Conservation (phyloP, 2,797 vertebrate species). For the Scolopax rusticola region DNA sequence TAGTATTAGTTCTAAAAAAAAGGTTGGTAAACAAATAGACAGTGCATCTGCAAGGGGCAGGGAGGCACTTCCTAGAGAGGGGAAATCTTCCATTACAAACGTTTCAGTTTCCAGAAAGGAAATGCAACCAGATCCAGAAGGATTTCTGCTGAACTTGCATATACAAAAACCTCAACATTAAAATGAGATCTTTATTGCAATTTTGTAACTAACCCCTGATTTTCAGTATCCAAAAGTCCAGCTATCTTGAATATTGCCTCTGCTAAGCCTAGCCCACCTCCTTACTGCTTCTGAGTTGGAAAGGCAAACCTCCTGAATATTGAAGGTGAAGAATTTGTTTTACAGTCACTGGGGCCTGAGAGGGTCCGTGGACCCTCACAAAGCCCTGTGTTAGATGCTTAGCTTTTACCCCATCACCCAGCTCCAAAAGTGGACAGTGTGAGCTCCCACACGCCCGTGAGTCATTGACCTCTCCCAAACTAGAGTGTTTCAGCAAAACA, state of each 20-base stretch:
- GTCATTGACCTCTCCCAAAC: background rate
- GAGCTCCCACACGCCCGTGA: rapidly evolving
- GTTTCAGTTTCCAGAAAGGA: background rate
- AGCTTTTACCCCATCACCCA: background rate
- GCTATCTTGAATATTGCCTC: background rate
- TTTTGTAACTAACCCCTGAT: background rate
- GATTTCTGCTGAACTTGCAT: background rate
- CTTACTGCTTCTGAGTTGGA: background rate
- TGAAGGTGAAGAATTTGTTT: background rate
- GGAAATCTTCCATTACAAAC: background rate
- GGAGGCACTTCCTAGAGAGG: background rate
- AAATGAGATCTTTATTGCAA: background rate
- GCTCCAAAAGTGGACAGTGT: background rate
- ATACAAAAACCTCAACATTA: background rate
- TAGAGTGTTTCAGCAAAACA: background rate
- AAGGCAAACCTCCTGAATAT: background rate
- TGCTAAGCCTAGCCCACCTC: background rate
- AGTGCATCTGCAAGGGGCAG: background rate
- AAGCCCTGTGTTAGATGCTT: rapidly evolving
- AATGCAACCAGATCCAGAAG: background rate
- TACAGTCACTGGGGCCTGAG: background rate
- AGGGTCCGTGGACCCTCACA: rapidly evolving
- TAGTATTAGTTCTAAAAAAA: conserved; percentile 19
- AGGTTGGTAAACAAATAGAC: conserved; percentile 23
- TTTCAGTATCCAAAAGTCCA: background rate